These are phyloP conservation scores for Falco concolor DNA, from an alignment of 2,797 vertebrate genomes.

Conservation along the genomic window DNA sequence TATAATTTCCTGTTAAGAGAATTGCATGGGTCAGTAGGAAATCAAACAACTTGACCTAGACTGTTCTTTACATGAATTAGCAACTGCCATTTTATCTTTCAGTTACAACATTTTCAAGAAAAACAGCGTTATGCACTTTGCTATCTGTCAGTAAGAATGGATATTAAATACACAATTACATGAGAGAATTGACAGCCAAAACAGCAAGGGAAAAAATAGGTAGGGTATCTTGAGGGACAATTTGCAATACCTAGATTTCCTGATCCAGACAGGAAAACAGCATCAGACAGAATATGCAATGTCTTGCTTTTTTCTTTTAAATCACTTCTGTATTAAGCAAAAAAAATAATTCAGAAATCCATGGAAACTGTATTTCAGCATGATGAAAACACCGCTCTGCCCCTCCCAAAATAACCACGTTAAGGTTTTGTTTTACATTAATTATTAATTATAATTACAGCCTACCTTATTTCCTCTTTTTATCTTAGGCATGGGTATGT, in stretches of 20 bases:
- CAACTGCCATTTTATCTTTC: slow-evolving; percentile 63
- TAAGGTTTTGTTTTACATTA: neutral
- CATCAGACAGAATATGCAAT: neutral
- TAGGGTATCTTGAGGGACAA: neutral
- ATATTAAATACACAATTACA: slow-evolving; percentile 62
- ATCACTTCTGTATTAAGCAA: neutral
- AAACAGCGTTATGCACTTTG: slow-evolving; percentile 62
- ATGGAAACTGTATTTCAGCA: neutral
- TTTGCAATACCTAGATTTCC: neutral
- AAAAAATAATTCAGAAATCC: neutral
- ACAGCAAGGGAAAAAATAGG: slow-evolving; percentile 18
- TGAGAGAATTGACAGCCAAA: slow-evolving; percentile 41
- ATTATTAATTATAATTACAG: slow-evolving; percentile 6
- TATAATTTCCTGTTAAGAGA: slow-evolving; percentile 78
- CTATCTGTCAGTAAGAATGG: slow-evolving; percentile 50
- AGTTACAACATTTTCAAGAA: slow-evolving; percentile 67
- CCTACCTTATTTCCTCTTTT: neutral
- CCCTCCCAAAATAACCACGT: neutral
- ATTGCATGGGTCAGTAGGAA: slow-evolving; percentile 74
- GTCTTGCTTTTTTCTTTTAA: neutral
- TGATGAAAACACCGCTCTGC: neutral
- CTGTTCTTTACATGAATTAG: slow-evolving; percentile 76
- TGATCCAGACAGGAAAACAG: neutral
- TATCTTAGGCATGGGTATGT: neutral
- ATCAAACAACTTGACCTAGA: slow-evolving; percentile 74